Base-by-base conservation (phyloP, 1,140 invertebrate species). In the Alviniconcha marisindica region DNA sequence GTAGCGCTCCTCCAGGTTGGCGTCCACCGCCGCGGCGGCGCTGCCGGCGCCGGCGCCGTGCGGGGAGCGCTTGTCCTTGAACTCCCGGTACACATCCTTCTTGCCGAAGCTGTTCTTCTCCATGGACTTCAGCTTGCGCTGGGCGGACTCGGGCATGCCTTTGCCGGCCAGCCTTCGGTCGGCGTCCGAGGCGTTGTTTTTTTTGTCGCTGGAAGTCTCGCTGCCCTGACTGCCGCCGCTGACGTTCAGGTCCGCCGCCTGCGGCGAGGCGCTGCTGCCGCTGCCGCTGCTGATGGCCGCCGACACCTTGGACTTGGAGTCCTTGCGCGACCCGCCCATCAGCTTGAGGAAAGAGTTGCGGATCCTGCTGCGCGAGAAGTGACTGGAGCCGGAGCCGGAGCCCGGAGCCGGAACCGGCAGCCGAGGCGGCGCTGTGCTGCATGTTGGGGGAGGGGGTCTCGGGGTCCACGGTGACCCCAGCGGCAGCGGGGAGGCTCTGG, bases 331-430 rank as follows among this genome's bases (percentile, higher is more conserved):
- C 10, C 86, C 83, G 10, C 87, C 88, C 54, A 91, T 84, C 15
- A 91, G 77, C 78, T 89, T 89, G 60, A 89, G 63, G 48, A 91
- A 89, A 18, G 90, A 91, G 73, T 86, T 83, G 56, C 90, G 81
- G n/a, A 88, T 85, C 83, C 85, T 87, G 69, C 82, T 88, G 15
- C 87, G 60, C 1, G 88, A 89, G 31, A 90, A 88, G 31, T 83
- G 77, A 1, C 85, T 56, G 48, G 76, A 66, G 33, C 51, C 36
- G 28, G 54, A 28, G 21, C 56, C 60, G 21, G 77, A n/a, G 21
- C 21, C n/a, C n/a, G 18, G 77, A 33, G 12, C 44, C 33, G 31
- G 44, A 38, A 69, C 74, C 48, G n/a, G 76, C 36, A 18, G 74
- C 51, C 3, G 78, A 31, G n/a, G 24, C 21, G 78, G 56, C 10